Base-by-base conservation (phyloP, 1,140 invertebrate species). In the Apocrypta bakeri region DNA sequence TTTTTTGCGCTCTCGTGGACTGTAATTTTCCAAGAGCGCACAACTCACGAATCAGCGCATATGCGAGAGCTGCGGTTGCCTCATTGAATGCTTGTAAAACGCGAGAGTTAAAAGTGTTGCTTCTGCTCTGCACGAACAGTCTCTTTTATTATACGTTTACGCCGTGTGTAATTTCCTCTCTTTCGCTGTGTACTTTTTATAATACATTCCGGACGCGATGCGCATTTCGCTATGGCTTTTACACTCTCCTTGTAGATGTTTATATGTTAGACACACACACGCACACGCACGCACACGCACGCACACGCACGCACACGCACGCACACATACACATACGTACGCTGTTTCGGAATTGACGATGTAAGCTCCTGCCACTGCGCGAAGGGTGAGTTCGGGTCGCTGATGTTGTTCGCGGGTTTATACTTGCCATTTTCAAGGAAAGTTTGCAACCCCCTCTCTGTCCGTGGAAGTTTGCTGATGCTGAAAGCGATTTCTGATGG, bases 1-100 rank as follows among this genome's bases (percentile, higher is more conserved):
- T 56, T 56, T 37, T 17, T 74, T 25, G 25, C 72, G 11, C 12
- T 56, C 3, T 61, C 68, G 9, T 33, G 42, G n/a, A 61, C 78
- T 63, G 48, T 79, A 79, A 79, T 79, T 79, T 79, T 79, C 68
- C 48, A 31, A 79, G 42, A 27, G 66, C 37, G 11, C 33, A 37
- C 33, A 48, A 11, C 29, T 14, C 29, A 7, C 17, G 48, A 56
- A 56, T 56, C 48, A 56, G 17, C 48, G 48, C 7, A n/a, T 56
- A 56, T 14, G 17, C 48, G 17, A 61, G 69, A 40, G 77, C 25
- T 79, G 4, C 27, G 29, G 40, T n/a, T n/a, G n/a, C n/a, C 40
- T 69, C 56, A 79, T 79, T 79, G 37, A 71, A 79, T 71, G 66
- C 66, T 48, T 68, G 64, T 48, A 69, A 69, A 78, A 21, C 14